Evolutionary conservation across 2,888 invertebrate genomes (phyloP).

Genomic region (Rotaria magnacalcarata): DNA sequence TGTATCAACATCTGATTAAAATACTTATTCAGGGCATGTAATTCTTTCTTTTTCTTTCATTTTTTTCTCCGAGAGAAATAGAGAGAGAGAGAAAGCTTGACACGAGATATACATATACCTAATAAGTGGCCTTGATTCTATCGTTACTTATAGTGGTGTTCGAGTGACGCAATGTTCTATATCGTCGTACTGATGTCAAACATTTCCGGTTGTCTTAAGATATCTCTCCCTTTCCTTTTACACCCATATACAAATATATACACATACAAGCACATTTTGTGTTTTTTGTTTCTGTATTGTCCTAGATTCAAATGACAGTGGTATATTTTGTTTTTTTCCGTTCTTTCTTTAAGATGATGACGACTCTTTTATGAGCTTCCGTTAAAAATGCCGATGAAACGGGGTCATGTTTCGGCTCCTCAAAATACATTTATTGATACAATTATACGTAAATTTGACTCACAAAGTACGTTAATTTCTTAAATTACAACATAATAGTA

Average conservation of each 20-base stretch:
- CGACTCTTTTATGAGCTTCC: not conserved
- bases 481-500: not conserved
- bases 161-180: not conserved
- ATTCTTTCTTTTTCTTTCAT: not conserved
- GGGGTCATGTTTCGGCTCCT: slow-evolving; percentile 73
- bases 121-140: not conserved
- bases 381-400: slow-evolving; percentile 45
- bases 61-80: not conserved
- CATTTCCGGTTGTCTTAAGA: not conserved
- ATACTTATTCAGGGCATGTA: not conserved
- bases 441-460: slow-evolving; percentile 76
- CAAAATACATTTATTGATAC: slow-evolving; percentile 77
- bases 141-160: not conserved
- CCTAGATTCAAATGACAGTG: not conserved
- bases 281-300: not conserved
- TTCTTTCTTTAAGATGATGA: not conserved
- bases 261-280: not conserved
- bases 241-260: not conserved
- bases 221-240: not conserved
- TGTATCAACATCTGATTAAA: slow-evolving; percentile 16
- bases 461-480: slow-evolving; percentile 68
- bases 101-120: not conserved
- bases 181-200: not conserved
- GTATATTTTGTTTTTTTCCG: not conserved
- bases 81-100: not conserved